Evolutionary conservation across 2,797 vertebrate genomes (phyloP).

Genomic region (Mus minutoides): DNA sequence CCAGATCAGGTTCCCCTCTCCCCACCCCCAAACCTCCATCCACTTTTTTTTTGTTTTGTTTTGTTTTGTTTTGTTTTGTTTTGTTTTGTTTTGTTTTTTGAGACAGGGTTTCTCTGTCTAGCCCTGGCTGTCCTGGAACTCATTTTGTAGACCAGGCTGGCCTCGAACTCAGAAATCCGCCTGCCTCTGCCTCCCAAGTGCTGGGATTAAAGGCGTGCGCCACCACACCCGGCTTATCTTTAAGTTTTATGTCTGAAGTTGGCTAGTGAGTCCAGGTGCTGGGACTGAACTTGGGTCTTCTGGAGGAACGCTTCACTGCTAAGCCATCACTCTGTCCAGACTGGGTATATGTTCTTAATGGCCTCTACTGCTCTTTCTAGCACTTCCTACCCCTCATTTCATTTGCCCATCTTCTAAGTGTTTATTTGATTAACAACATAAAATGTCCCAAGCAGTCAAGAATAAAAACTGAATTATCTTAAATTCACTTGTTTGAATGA

Average conservation of each 20-base stretch:
- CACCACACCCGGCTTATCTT: too few species aligned
- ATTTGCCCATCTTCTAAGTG: neutral
- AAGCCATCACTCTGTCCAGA: neutral
- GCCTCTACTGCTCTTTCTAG: neutral
- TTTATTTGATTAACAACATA: slow-evolving; percentile 5
- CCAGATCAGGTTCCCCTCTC: too few species aligned
- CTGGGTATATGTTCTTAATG: neutral
- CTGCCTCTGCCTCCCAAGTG: too few species aligned
- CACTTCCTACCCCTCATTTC: neutral
- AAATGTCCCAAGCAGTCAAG: neutral
- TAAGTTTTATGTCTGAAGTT: neutral
- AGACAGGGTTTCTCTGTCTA: too few species aligned
- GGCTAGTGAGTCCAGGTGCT: neutral
- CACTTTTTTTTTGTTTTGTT: too few species aligned
- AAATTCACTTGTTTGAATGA: neutral
- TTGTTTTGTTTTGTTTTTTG: too few species aligned
- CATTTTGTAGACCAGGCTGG: too few species aligned
- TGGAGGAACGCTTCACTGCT: neutral
- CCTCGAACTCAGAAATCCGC: too few species aligned
- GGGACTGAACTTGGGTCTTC: neutral
- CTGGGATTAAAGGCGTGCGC: too few species aligned
- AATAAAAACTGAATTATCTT: neutral
- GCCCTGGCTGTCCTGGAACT: too few species aligned
- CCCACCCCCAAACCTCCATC: too few species aligned
- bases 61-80: too few species aligned